Evolutionary conservation across 2,797 vertebrate genomes (phyloP).

Genomic region (Chelidonichthys spinosus): DNA sequence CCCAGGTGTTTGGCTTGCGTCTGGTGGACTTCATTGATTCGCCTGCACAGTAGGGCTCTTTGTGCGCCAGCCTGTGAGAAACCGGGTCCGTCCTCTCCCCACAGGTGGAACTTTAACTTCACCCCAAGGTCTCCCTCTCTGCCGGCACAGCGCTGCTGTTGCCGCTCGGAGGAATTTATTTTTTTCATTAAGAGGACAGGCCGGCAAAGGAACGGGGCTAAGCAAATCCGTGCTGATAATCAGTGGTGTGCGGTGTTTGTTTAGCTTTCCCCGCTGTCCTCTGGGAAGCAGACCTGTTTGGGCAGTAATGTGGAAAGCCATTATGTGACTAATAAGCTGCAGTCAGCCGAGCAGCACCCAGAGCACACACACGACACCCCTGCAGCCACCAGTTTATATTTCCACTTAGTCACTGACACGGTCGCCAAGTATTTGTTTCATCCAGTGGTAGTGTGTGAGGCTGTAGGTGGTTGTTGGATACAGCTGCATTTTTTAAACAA

Average conservation of each 20-base stretch:
- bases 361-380: constrained; percentile 15
- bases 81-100: constrained; percentile 64
- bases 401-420: constrained; percentile 32
- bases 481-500: not conserved
- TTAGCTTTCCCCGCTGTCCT: constrained; percentile 46
- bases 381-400: constrained; percentile 32
- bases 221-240: constrained; percentile 31
- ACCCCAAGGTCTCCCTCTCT: constrained; percentile 44
- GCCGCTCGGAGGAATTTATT: constrained; percentile 28
- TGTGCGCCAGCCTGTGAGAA: constrained; percentile 75
- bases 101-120: constrained; percentile 76
- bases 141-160: constrained; percentile 25
- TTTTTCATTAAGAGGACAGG: constrained; percentile 40
- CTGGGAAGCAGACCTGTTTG: constrained; percentile 31
- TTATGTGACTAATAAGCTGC: constrained; percentile 66
- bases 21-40: constrained; percentile 79
- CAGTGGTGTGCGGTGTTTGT: constrained; percentile 43
- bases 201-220: constrained; percentile 14
- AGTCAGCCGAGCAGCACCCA: constrained; percentile 36
- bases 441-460: constrained; percentile 2
- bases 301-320: constrained; percentile 58
- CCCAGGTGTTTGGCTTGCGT: constrained; percentile 81
- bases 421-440: constrained; percentile 20
- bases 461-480: constrained; percentile 7
- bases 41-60: constrained; percentile 76